Base-by-base conservation (phyloP, 30 jellyfish, hydroid and myxozoan species). In the Hydractinia symbiolongicarpus region DNA sequence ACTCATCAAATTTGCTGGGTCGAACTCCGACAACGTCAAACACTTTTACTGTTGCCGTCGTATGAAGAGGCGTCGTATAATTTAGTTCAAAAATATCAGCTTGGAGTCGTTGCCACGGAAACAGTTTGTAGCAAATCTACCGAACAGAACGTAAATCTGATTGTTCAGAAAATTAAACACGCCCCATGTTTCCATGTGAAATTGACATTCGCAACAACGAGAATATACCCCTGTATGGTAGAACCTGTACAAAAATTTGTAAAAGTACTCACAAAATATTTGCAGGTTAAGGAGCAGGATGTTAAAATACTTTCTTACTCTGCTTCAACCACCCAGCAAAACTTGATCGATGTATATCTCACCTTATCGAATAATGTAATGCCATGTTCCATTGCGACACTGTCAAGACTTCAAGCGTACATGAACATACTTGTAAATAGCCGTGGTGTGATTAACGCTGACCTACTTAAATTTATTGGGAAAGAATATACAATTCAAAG, bases 161-260 rank as follows among this genome's bases (percentile, higher is more conserved):
- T 30, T 30, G 44, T 30, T 30, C 19, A 64, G 7, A 51, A 13
- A 6, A 13, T 13, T 4, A 44, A 44, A 6, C 19, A 7, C 9
- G 54, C 61, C 11, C 56, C 66, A 14, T 71, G 80, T 20, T 50
- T 20, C 5, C 61, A 53, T 19, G 51, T 71, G 11, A 71, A 50
- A 20, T 7, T 71, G 80, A 71, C 56, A 53, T 71, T 71, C 66
- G 15, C 56, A 8, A 20, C 66, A 8, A 71, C 8, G 5, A 60
- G 5, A 5, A 50, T 19, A 30, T 71, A 5, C 51, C 4, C 80
- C 51, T 71, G 80, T 53, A 20, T 50, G 11, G 56, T 53, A 7
- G 80, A 71, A 20, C 61, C 80, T n/a, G 80, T 71, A 55, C 80
- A 15, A n/a, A 10, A 71, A 30, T 19, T 71, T 55, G 80, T 71